Base-by-base conservation (phyloP, 2,797 vertebrate species). In the Typhlichthys eigenmanni region DNA sequence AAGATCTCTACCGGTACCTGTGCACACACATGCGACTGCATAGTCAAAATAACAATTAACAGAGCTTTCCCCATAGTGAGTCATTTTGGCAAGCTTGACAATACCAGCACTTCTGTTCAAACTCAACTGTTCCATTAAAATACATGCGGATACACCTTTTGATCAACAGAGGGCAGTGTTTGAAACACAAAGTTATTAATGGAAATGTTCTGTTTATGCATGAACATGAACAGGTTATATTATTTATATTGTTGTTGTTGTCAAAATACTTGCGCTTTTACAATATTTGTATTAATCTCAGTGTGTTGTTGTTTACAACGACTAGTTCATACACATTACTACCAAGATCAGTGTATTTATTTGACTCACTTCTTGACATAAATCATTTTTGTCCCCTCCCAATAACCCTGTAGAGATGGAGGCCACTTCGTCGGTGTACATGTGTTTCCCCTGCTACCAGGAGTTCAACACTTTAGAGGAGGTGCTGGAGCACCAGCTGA, bases 381-480 rank as follows among this genome's bases (percentile, higher is more conserved):
- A 58, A 69, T 74, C 65, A 66, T 76, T 83, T 12, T 71, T 79
- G 64, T 69, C 76, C 12, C 67, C 74, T 71, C 74, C 53, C 70
- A 12, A 59, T 72, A 62, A 1, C 60, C 69, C 9, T n/a, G 4
- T 77, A 85, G 90, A 60, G 8, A 93, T 92, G 90, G 92, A 94
- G 80, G 83, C 47, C 47, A 69, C 83, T 48, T 88, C 92, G 16
- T 93, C 92, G 0, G 92, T 94, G 72, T 94, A 93, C 82, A 94
- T 94, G 93, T 94, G 93, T 74, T 94, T 93, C 72, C 93, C 92
- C 50, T 94, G 93, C 87, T 94, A 93, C 79, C 92, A 88, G 84
- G 92, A 94, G 88, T 94, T 93, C 58, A 82, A 90, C 76, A 91
- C 92, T 29, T 80, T 94, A 19, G 93, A 94, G 62, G 93, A 93